phyloP scores from a whole-genome alignment of 2,888 invertebrate species.

The Loripinus fragilis region DNA sequence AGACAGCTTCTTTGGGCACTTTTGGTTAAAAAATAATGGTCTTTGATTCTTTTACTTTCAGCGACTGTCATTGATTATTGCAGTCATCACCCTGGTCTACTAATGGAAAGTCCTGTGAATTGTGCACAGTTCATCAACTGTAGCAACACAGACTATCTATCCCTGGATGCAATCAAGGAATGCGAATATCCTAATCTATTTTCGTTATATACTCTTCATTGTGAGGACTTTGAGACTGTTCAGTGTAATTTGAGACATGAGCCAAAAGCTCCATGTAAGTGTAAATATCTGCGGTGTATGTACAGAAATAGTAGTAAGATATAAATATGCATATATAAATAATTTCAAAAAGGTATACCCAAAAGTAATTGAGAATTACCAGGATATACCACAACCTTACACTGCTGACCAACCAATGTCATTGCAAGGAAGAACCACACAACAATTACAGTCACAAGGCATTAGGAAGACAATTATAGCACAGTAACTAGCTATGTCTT shows the following conservation, averaged over 20 bases:
- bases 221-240: constrained; percentile 60
- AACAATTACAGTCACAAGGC: too few relatives aligned
- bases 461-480: too few relatives aligned
- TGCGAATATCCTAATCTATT: constrained; percentile 71
- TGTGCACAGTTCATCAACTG: constrained; percentile 63
- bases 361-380: too few relatives aligned
- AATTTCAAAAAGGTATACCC: too few relatives aligned
- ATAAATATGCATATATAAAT: too few relatives aligned
- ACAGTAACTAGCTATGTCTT: too few relatives aligned
- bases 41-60: constrained; percentile 24
- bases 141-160: constrained; percentile 38
- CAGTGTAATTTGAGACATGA: constrained; percentile 61
- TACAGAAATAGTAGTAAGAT: too few relatives aligned
- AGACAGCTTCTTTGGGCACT: too few relatives aligned
- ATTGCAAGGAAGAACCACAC: too few relatives aligned
- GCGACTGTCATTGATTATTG: constrained; percentile 50
- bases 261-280: constrained; percentile 70
- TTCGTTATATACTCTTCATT: constrained; percentile 54
- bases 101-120: constrained; percentile 46
- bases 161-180: constrained; percentile 64
- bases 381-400: neutral
- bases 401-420: too few relatives aligned
- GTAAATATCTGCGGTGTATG: too few relatives aligned
- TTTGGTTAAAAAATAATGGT: too few relatives aligned
- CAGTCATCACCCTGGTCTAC: constrained; percentile 29